Conservation (phyloP, 1,140 invertebrate species). For the Macrotrachela quadricornifera region DNA sequence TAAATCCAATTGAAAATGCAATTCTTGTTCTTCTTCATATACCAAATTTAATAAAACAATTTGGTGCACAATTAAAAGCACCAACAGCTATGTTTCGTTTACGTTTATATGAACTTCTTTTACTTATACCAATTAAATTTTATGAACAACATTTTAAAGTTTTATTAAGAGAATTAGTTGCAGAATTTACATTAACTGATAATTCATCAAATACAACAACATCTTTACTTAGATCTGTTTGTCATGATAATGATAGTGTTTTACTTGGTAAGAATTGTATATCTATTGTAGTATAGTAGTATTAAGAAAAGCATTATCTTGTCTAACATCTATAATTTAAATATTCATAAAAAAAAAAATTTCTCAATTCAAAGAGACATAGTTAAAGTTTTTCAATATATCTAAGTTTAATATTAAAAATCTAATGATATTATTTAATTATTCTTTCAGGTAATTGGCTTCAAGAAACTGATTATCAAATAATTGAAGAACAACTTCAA, state of each 20-base stretch:
- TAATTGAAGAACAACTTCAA: slow-evolving; percentile 85
- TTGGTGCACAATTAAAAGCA: slow-evolving; percentile 69
- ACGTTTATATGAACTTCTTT: slow-evolving; percentile 66
- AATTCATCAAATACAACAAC: slow-evolving; percentile 82
- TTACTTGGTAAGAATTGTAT: slow-evolving; percentile 63
- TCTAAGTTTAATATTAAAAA: no score
- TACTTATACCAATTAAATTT: slow-evolving; percentile 45
- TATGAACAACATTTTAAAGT: slow-evolving; percentile 16
- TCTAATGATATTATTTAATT: no score
- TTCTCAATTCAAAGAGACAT: no score
- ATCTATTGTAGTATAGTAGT: no score
- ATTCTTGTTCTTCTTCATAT: slow-evolving; percentile 37
- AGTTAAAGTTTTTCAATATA: no score
- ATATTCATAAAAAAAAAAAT: no score
- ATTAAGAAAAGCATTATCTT: no score
- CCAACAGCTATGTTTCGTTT: slow-evolving; percentile 72
- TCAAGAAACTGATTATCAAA: slow-evolving; percentile 81
- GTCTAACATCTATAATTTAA: no score
- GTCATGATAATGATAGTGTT: slow-evolving; percentile 65
- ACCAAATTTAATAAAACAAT: slow-evolving; percentile 61
- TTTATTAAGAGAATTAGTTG: slow-evolving; percentile 52
- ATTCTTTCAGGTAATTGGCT: slow-evolving; percentile 21
- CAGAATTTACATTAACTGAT: slow-evolving; percentile 83
- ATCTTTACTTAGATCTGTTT: slow-evolving; percentile 57
- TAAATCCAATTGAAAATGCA: not conserved